A percentile compares a stretch with the other conserved stretches of the same genome.
Conservation (phyloP, 1,140 invertebrate genomes). For the Maconellicoccus hirsutus region DNA sequence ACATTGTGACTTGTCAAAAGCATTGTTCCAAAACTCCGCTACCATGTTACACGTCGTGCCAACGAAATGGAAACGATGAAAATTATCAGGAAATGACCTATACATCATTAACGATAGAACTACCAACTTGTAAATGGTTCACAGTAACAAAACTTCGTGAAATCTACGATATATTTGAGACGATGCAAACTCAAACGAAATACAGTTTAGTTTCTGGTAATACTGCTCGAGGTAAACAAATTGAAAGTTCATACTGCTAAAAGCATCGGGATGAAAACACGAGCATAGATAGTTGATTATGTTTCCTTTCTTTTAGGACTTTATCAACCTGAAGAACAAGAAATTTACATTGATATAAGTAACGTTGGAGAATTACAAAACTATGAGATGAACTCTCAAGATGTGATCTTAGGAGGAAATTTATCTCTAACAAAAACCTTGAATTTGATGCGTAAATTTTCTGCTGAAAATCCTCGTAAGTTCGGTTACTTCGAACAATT, state of each 20-base stretch:
- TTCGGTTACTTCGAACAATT: constrained; percentile 37
- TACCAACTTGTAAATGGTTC: constrained; percentile 23
- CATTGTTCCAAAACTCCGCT: constrained; percentile 10
- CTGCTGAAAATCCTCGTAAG: constrained; percentile 35
- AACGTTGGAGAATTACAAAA: constrained; percentile 49
- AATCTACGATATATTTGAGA: constrained; percentile 41
- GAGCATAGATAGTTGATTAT: constrained; percentile 14
- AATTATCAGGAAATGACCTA: neutral
- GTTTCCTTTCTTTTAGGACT: constrained; percentile 42
- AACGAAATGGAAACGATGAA: too few species aligned
- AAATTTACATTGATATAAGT: constrained; percentile 59
- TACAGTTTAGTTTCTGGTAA: constrained; percentile 54
- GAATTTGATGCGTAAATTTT: constrained; percentile 43
- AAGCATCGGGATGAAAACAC: too few species aligned
- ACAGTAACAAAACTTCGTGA: constrained; percentile 17
- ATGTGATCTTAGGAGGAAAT: constrained; percentile 50
- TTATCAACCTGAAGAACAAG: constrained; percentile 40
- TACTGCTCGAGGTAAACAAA: constrained; percentile 48
- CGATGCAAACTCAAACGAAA: constrained; percentile 33
- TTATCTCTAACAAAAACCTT: constrained; percentile 50
- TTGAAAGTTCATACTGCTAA: too few species aligned
- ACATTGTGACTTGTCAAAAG: neutral
- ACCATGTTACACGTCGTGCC: neutral
- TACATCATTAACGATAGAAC: neutral
- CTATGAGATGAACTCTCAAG: constrained; percentile 37